These are phyloP conservation scores for Melanotaenia maccullochi DNA, from an alignment of 2,797 vertebrate genomes.

Conservation along the genomic window DNA sequence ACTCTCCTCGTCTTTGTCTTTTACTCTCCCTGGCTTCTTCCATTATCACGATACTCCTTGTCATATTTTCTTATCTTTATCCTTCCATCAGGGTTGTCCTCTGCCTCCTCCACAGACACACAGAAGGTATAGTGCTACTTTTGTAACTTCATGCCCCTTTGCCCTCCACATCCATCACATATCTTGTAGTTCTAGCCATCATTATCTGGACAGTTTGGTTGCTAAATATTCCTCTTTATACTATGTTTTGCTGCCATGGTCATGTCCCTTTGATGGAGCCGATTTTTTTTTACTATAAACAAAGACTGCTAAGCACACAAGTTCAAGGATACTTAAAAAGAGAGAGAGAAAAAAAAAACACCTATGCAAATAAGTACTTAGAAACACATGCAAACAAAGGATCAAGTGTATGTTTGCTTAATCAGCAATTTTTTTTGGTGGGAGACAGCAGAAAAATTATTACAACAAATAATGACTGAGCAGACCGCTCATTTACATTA, in stretches of 20 bases:
- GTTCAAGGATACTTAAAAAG: background rate
- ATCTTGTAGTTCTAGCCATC: constrained; percentile 22
- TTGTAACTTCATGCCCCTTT: constrained; percentile 24
- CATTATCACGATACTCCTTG: constrained; percentile 25
- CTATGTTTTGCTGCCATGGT: constrained; percentile 2
- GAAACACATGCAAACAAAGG: constrained; percentile 7
- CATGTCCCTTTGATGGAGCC: background rate
- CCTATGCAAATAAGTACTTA: constrained; percentile 11
- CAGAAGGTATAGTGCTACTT: background rate
- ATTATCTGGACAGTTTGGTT: constrained; percentile 22
- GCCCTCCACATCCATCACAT: constrained; percentile 20
- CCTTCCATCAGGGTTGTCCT: constrained; percentile 40
- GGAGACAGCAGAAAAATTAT: constrained; percentile 24
- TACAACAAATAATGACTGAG: constrained; percentile 40
- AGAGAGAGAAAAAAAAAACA: constrained; percentile 1
- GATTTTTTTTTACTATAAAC: constrained; percentile 9
- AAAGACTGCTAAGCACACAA: constrained; percentile 1
- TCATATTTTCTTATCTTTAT: constrained; percentile 43
- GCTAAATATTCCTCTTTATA: constrained; percentile 21
- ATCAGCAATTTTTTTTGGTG: constrained; percentile 40
- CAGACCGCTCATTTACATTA: constrained; percentile 30
- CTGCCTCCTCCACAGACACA: constrained; percentile 17
- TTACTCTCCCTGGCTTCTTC: constrained; percentile 20
- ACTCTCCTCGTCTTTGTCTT: constrained; percentile 37
- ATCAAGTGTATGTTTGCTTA: constrained; percentile 25